These are phyloP conservation scores for Cryptoleucopteryx plumbea DNA, from an alignment of 2,113 vertebrate genomes.

Conservation along the genomic window DNA sequence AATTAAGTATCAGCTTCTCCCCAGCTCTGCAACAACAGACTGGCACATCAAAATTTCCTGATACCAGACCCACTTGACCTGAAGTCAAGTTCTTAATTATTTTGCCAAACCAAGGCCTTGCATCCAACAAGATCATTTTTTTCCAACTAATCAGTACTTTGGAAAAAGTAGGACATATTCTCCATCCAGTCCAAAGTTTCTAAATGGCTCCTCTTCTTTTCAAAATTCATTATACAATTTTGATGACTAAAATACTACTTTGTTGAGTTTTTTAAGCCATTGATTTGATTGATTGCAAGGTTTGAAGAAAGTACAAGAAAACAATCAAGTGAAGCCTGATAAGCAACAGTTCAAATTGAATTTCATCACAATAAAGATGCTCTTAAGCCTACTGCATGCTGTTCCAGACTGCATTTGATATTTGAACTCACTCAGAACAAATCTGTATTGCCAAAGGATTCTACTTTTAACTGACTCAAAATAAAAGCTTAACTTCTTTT, in stretches of 20 bases:
- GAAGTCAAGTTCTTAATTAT: neutral
- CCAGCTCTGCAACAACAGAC: neutral
- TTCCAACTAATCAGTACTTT: neutral
- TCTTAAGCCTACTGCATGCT: constrained; percentile 30
- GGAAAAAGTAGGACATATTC: neutral
- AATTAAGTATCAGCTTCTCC: neutral
- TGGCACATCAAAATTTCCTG: neutral
- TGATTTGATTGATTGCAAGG: constrained; percentile 30
- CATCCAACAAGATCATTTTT: neutral
- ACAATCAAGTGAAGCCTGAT: constrained; percentile 23
- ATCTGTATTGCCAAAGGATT: neutral
- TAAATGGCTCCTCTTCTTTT: neutral
- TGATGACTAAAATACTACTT: neutral
- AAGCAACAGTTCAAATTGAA: constrained; percentile 44
- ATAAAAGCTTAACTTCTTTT: constrained; percentile 74
- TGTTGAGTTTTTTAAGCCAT: neutral
- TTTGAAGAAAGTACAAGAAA: constrained; percentile 38
- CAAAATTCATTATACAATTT: neutral
- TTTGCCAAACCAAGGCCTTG: neutral
- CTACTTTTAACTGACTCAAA: constrained; percentile 61
- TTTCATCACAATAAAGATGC: constrained; percentile 30
- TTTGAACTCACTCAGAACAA: neutral
- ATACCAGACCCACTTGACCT: neutral
- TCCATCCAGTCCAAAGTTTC: neutral
- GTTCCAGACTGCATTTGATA: constrained; percentile 31